Percentiles rank a stretch among this genome's conserved stretches.
phyloP scores from a whole-genome alignment of 1,140 invertebrate genomes.

The Philopotamus ludificatus region DNA sequence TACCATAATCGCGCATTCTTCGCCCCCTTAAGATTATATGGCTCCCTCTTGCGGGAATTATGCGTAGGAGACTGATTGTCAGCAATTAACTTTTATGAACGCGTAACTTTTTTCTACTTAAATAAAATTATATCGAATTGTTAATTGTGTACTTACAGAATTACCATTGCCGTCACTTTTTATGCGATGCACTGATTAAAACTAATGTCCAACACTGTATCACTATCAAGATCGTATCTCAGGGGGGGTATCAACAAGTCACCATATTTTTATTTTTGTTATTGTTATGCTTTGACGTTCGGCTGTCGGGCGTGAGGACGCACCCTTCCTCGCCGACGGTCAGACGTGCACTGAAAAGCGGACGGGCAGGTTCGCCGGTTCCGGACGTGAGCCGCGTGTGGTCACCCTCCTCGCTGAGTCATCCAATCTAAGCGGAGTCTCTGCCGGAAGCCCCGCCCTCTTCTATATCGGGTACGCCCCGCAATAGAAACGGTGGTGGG shows the following conservation, averaged over 20 bases:
- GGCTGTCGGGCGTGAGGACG: neutral
- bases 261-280: neutral
- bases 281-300: neutral
- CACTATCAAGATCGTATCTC: no score
- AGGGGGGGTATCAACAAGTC: neutral
- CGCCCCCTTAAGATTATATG: no score
- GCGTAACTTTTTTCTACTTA: neutral
- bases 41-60: no score
- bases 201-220: no score
- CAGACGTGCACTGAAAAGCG: slow-evolving; percentile 19
- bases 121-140: neutral
- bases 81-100: neutral
- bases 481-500: slow-evolving; percentile 9
- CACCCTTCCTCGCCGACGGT: neutral
- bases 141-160: slow-evolving; percentile 34
- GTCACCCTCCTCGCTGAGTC: neutral
- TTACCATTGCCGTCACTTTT: slow-evolving; percentile 36
- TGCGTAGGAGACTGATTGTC: no score
- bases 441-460: slow-evolving; percentile 17
- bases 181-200: no score
- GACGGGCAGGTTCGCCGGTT: neutral
- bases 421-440: slow-evolving; percentile 4
- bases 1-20: no score
- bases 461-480: neutral
- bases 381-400: neutral